Conservation (phyloP, 2,113 vertebrate genomes). For the Campylomormyrus numenius region DNA sequence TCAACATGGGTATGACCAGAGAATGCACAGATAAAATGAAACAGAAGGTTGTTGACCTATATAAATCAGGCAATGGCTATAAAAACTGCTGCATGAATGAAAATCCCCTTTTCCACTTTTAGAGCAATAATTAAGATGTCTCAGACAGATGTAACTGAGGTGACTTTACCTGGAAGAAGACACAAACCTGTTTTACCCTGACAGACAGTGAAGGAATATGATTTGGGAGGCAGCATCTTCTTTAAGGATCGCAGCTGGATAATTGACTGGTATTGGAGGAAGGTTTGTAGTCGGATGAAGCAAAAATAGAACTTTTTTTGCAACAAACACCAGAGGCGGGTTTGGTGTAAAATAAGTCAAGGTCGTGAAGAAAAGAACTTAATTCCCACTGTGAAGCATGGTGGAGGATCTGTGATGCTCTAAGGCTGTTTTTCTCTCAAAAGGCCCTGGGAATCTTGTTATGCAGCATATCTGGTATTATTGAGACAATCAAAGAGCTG, state of each 20-base stretch:
- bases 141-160: background rate
- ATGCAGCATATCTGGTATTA: background rate
- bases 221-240: background rate
- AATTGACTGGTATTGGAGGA: background rate
- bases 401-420: background rate
- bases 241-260: background rate
- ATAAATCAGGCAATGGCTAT: background rate
- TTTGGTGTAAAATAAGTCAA: constrained; percentile 15
- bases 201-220: background rate
- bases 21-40: background rate
- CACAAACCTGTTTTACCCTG: background rate
- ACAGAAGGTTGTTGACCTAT: background rate
- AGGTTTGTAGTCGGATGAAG: background rate
- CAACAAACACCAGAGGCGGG: background rate
- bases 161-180: background rate
- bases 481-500: background rate
- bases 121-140: background rate
- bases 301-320: constrained; percentile 11
- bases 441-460: background rate
- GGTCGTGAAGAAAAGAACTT: background rate
- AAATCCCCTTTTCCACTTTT: background rate
- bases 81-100: background rate
- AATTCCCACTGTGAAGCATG: background rate
- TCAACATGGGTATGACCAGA: background rate
- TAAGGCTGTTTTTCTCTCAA: background rate